phyloP scores from a whole-genome alignment of 2,888 invertebrate genomes.

The Tanaodytes sp. region DNA sequence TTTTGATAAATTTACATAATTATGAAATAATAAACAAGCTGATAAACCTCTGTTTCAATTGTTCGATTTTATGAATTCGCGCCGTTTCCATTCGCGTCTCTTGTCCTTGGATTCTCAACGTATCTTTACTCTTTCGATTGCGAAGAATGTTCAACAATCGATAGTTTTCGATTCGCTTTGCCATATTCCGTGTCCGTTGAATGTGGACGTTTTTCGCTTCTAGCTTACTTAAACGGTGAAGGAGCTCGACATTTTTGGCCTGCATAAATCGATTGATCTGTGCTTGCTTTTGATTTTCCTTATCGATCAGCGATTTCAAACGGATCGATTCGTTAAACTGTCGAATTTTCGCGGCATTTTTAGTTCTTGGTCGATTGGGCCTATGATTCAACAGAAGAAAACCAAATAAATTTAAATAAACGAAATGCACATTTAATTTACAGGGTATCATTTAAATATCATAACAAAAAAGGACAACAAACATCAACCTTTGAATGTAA shows the following conservation, averaged over 20 bases:
- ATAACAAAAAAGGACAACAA: too few species aligned
- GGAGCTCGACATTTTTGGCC: constrained; percentile 24
- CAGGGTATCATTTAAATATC: too few species aligned
- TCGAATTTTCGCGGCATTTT: constrained; percentile 25
- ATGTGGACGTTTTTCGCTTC: constrained; percentile 47
- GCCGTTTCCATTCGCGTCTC: constrained; percentile 53
- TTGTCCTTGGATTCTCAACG: background rate
- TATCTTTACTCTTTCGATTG: constrained; percentile 59
- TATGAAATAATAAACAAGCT: background rate
- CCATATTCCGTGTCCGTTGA: constrained; percentile 44
- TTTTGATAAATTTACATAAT: background rate
- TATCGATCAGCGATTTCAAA: constrained; percentile 7
- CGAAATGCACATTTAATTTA: too few species aligned
- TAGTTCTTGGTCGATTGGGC: too few species aligned
- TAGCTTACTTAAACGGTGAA: constrained; percentile 29
- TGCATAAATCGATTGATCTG: constrained; percentile 34
- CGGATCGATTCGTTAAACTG: constrained; percentile 24
- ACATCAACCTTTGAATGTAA: too few species aligned
- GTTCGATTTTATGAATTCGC: too few species aligned
- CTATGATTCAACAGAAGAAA: too few species aligned
- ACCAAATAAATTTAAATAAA: too few species aligned
- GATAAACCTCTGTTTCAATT: background rate
- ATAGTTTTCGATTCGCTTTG: constrained; percentile 46
- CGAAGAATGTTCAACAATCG: constrained; percentile 56
- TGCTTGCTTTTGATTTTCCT: constrained; percentile 13